A percentile compares a stretch with the other conserved stretches of the same genome.
phyloP scores from a whole-genome alignment of 1,140 invertebrate species.

The Hylaeus anthracinus region DNA sequence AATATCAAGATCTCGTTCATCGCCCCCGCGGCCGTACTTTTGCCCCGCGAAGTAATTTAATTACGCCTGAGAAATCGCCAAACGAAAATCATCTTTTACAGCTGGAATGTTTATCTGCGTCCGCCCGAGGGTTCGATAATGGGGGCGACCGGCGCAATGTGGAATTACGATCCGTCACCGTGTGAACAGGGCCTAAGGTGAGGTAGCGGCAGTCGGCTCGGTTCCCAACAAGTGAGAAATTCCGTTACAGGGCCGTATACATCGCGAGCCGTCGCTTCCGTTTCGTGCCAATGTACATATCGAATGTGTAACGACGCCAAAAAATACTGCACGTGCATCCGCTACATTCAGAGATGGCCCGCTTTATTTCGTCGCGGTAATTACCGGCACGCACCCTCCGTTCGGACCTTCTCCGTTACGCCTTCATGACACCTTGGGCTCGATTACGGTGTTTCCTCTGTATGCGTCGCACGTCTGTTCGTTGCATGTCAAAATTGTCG shows the following conservation, averaged over 20 bases:
- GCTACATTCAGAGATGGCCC: slow-evolving; percentile 33
- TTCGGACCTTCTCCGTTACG: neutral
- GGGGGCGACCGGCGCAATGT: neutral
- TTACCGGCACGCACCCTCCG: slow-evolving; percentile 50
- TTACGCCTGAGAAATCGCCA: slow-evolving; percentile 1
- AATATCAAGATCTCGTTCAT: slow-evolving; percentile 25
- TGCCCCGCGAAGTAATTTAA: slow-evolving; percentile 2
- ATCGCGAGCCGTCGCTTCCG: slow-evolving; percentile 36
- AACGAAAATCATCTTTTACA: slow-evolving; percentile 13
- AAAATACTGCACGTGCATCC: slow-evolving; percentile 38
- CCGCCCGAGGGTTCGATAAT: slow-evolving; percentile 16
- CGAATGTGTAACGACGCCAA: neutral
- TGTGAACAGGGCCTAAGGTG: slow-evolving; percentile 54
- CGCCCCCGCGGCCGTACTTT: neutral
- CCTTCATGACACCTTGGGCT: slow-evolving; percentile 24
- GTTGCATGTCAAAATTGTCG: neutral
- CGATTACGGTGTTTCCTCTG: neutral
- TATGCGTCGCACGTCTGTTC: neutral
- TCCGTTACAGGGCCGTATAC: slow-evolving; percentile 53
- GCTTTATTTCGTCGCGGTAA: slow-evolving; percentile 33
- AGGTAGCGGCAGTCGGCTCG: slow-evolving; percentile 40
- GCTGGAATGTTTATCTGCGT: slow-evolving; percentile 21
- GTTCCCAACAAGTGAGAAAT: slow-evolving; percentile 51
- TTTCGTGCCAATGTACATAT: slow-evolving; percentile 23
- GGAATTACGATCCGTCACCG: slow-evolving; percentile 39